Conservation (phyloP, 2,797 vertebrate genomes). For the Urosaurus nigricauda region DNA sequence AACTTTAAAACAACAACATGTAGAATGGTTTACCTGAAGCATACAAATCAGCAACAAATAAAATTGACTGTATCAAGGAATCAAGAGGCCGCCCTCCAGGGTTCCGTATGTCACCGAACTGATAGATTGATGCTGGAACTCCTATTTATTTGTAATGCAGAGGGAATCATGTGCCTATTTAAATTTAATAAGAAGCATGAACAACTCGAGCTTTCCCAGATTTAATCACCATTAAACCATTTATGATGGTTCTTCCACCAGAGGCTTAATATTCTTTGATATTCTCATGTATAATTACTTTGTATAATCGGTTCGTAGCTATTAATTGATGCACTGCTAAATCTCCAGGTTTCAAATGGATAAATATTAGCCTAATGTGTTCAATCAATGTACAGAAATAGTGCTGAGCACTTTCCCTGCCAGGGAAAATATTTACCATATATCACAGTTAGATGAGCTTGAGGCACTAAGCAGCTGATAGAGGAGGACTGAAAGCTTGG, state of each 20-base stretch:
- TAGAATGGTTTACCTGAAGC: background rate
- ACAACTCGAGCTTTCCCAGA: constrained; percentile 62
- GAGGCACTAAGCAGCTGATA: constrained; percentile 70
- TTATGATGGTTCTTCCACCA: constrained; percentile 66
- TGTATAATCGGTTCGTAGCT: constrained; percentile 72
- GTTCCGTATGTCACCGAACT: constrained; percentile 53
- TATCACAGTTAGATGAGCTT: constrained; percentile 79
- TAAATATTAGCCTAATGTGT: constrained; percentile 80
- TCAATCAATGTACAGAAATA: constrained; percentile 82
- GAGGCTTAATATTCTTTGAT: constrained; percentile 73
- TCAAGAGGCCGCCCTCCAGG: constrained; percentile 15
- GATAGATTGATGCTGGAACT: constrained; percentile 28
- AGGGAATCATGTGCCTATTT: constrained; percentile 50
- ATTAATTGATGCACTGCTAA: constrained; percentile 76
- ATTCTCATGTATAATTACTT: constrained; percentile 77
- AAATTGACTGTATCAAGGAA: constrained; percentile 8
- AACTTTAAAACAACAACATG: constrained; percentile 13
- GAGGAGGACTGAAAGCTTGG: constrained; percentile 72
- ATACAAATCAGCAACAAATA: background rate
- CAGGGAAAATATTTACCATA: constrained; percentile 82
- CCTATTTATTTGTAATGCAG: constrained; percentile 59
- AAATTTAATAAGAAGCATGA: constrained; percentile 69
- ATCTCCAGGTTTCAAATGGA: constrained; percentile 76
- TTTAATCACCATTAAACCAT: constrained; percentile 72
- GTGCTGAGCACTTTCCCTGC: constrained; percentile 76